phyloP scores from a whole-genome alignment of 2,113 vertebrate genomes.

The Lathamus discolor region DNA sequence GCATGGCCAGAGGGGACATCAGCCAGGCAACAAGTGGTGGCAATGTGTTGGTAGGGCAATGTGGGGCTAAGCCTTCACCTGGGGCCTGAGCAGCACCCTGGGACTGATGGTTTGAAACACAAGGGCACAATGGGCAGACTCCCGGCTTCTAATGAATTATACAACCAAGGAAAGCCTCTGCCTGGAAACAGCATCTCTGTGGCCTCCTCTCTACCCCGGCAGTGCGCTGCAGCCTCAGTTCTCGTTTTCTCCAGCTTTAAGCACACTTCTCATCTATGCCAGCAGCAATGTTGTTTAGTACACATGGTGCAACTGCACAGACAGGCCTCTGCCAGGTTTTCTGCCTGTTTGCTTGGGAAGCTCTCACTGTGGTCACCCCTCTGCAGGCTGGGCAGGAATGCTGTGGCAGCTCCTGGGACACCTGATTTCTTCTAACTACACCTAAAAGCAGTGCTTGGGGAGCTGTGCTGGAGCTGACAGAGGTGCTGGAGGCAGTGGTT shows the following conservation, averaged over 20 bases:
- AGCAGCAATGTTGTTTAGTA: neutral
- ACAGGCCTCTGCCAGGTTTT: neutral
- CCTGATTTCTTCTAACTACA: neutral
- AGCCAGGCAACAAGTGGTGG: accelerated
- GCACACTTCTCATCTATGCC: neutral
- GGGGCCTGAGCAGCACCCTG: neutral
- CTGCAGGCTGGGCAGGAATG: neutral
- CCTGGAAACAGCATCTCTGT: neutral
- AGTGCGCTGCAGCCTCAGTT: neutral
- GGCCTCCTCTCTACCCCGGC: neutral
- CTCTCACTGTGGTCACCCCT: neutral
- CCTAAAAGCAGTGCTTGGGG: neutral
- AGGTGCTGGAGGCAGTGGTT: neutral
- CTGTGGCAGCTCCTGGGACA: neutral
- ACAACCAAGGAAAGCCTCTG: neutral
- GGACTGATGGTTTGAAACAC: neutral
- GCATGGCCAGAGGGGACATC: accelerated
- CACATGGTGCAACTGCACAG: neutral
- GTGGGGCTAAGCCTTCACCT: neutral
- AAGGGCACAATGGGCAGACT: neutral
- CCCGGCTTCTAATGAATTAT: neutral
- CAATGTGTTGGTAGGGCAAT: accelerated
- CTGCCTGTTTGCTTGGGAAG: neutral
- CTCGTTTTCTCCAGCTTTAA: neutral
- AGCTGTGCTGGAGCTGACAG: neutral